phyloP scores from a whole-genome alignment of 2,888 invertebrate species.

The Andrena marginata region DNA sequence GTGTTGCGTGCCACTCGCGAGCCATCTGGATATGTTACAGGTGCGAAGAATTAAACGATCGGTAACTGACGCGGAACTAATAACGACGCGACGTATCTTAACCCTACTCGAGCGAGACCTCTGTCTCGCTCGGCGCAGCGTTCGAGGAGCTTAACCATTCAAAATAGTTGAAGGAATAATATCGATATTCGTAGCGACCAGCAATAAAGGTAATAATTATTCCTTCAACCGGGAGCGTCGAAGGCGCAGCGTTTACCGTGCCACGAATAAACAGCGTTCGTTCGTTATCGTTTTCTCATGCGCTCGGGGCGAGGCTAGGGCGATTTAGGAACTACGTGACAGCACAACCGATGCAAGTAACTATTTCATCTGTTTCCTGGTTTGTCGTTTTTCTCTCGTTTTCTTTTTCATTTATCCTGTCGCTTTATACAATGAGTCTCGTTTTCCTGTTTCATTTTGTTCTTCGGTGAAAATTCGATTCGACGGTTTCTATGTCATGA shows the following conservation, averaged over 20 bases:
- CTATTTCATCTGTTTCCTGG: conserved; percentile 79
- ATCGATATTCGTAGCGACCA: conserved; percentile 20
- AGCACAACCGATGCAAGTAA: conserved; percentile 85
- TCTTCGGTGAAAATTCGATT: conserved; percentile 55
- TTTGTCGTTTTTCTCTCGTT: conserved; percentile 39
- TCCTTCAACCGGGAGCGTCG: conserved; percentile 48
- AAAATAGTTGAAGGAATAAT: conserved; percentile 50
- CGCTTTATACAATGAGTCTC: conserved; percentile 65
- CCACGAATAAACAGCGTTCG: conserved; percentile 61
- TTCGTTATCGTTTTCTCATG: conserved; percentile 70
- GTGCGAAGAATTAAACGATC: conserved; percentile 16
- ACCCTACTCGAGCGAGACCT: background rate
- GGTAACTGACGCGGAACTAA: conserved; percentile 31
- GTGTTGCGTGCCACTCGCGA: background rate
- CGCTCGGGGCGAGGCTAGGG: conserved; percentile 84
- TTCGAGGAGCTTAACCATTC: conserved; percentile 5
- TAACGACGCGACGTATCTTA: conserved; percentile 27
- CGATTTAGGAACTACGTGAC: conserved; percentile 85
- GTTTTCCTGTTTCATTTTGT: background rate
- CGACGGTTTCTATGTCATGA: conserved; percentile 67
- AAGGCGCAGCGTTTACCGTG: conserved; percentile 67
- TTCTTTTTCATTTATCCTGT: conserved; percentile 48
- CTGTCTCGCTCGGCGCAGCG: conserved; percentile 15
- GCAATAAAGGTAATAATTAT: conserved; percentile 49
- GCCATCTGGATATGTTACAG: background rate